Evolutionary conservation across 2,113 vertebrate genomes (phyloP), one percentile per base, ranked within the genome.

Genomic region (Eptesicus fuscus): DNA sequence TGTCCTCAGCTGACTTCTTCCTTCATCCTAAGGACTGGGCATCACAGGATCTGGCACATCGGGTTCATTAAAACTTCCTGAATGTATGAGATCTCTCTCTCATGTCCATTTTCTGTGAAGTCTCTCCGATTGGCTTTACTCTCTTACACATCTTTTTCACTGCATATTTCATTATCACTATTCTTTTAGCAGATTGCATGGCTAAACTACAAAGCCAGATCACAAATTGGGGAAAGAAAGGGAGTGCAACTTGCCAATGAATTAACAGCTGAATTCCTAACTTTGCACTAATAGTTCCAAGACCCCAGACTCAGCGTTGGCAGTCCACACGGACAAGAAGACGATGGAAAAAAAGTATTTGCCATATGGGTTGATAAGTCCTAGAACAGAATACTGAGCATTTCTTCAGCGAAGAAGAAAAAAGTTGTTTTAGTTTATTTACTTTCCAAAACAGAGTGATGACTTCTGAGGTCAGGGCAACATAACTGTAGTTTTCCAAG

Each of bases 361-460:
- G 8, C 37, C 35, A 2, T 56, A 59, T 32, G 18, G 5, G 49
- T 53, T 35, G 9, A 14, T n/a, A 3, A 1, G 9, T 69, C 12
- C 32, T 76, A 37, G 51, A 83, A 63, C 17, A 88, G 35, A 83
- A 44, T 18, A 76, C 7, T 22, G 18, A 85, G 67, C 11, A n/a
- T 51, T 25, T 88, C 44, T 79, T 86, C 18, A 40, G 37, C 20
- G 11, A 67, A 92, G 56, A 88, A 93, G 51, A 73, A 88, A 74
- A 77, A 77, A 53, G 42, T 30, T 40, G 1, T 44, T 82, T 84
- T 65, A n/a, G 56, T 67, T 95, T 92, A 70, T 90, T 96, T 93
- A 93, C 67, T 93, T 96, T 78, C 77, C 71, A 73, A 85, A 95
- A 89, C 40, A 74, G 78, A 96, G 76, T 32, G 80, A 85, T 91